phyloP scores from a whole-genome alignment of 2,888 invertebrate species.

The Caenorhabditis panamensis region DNA sequence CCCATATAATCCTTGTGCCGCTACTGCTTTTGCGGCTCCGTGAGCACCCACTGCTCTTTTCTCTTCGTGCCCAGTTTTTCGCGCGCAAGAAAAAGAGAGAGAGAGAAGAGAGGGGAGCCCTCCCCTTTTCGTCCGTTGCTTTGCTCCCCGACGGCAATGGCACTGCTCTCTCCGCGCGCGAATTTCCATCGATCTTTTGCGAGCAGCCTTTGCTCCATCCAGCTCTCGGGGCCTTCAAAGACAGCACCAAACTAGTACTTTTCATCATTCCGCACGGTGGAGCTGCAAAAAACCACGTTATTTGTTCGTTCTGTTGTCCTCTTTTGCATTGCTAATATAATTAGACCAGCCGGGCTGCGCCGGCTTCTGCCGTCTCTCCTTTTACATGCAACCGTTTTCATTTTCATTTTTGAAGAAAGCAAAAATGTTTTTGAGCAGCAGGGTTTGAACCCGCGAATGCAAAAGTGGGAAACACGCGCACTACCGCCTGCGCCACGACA shows the following conservation, averaged over 20 bases:
- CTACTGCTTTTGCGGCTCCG: slow-evolving; percentile 54
- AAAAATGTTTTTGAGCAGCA: too few relatives aligned
- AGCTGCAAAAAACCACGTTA: neutral
- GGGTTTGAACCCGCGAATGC: too few relatives aligned
- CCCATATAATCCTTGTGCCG: slow-evolving; percentile 57
- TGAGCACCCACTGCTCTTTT: slow-evolving; percentile 48
- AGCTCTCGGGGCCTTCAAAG: slow-evolving; percentile 2
- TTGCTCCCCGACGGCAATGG: slow-evolving; percentile 50
- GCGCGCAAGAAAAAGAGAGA: slow-evolving; percentile 19
- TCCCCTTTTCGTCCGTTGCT: slow-evolving; percentile 42
- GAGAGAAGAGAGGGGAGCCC: neutral
- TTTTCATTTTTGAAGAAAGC: too few relatives aligned
- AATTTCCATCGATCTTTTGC: slow-evolving; percentile 59
- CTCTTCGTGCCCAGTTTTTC: slow-evolving; percentile 55
- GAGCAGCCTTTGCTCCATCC: slow-evolving; percentile 15
- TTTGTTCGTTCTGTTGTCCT: neutral
- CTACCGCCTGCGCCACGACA: too few relatives aligned
- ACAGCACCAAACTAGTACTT: slow-evolving; percentile 53
- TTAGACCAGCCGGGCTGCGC: too few relatives aligned
- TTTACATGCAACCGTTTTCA: too few relatives aligned
- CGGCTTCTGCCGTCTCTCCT: too few relatives aligned
- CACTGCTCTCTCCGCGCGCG: slow-evolving; percentile 51
- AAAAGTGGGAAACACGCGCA: too few relatives aligned
- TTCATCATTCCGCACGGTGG: slow-evolving; percentile 8
- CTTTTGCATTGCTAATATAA: slow-evolving; percentile 40